Base-by-base conservation (phyloP, 2,888 invertebrate genomes). In the Acanthoscelides obtectus region DNA sequence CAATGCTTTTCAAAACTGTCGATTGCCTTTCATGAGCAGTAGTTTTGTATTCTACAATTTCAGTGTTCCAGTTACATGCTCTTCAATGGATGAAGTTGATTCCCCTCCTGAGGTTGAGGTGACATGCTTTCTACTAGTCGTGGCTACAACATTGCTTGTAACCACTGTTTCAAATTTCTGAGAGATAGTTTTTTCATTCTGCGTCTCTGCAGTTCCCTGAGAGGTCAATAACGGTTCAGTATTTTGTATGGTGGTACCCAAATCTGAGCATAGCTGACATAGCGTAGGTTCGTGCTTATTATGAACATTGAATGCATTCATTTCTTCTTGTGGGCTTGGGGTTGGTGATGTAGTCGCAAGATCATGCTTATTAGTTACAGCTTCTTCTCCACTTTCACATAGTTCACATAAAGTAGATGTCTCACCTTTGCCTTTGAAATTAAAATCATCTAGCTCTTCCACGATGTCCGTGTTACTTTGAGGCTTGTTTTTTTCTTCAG, bases 361-460 rank as follows among this genome's bases (percentile, higher is more conserved):
- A 45, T 4, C 45, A 17, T 45, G 45, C 1, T 45, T 12, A 12
- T 4, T 45, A 45, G 45, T 12, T 45, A 12, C 22, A n/a, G 22
- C 6, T n/a, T 22, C 22, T 19, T 17, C 19, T 27, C 66, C 21
- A 22, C 17, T 65, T 19, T 19, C 27, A 22, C 70, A 70, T 20
- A 22, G 0, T 63, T 70, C 70, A 17, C 70, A 70, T 20, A 70
- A 8, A 12, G 70, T 70, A 2, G 20, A 67, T 20, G 25, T 20
- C 22, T 70, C 67, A n/a, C 17, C 21, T 21, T 45, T 63, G 63
- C 27, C 67, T 20, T 66, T 67, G 63, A 70, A 70, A 22, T 27
- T 63, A 22, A 70, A 67, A 12, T 67, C 66, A 22, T 27, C 70
- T 2, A 67, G 45, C 19, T 27, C 45, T 67, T 66, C 70, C 12